phyloP scores from a whole-genome alignment of 2,113 vertebrate genomes.

The Forbesichthys agassizii region DNA sequence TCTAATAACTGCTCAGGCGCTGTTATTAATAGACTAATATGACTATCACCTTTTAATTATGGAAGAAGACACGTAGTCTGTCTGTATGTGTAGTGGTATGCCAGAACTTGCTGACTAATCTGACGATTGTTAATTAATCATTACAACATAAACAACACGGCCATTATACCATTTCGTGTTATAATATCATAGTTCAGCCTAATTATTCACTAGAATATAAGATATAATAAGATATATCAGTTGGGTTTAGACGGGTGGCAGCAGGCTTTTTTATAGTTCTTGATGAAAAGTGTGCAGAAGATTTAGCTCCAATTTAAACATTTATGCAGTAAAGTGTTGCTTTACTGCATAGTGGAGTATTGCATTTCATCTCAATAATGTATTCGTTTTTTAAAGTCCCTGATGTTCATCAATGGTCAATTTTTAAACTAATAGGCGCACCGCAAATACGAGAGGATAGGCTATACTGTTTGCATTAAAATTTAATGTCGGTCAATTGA shows the following conservation, averaged over 20 bases:
- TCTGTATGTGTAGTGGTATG: no score
- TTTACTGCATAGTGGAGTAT: conserved; percentile 3
- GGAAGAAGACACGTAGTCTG: neutral
- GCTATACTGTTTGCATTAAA: conserved; percentile 53
- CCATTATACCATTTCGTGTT: no score
- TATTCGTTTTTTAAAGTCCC: conserved; percentile 22
- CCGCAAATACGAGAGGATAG: neutral
- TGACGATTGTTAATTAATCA: no score
- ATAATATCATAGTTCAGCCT: no score
- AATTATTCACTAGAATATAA: no score
- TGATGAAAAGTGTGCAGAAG: neutral
- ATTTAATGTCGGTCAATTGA: conserved; percentile 68
- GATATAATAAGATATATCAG: no score
- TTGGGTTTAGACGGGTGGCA: no score
- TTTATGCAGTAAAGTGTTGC: neutral
- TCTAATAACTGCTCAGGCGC: neutral
- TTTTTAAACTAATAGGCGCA: conserved; percentile 17
- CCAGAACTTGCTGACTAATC: no score
- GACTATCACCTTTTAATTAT: neutral
- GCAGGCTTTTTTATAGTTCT: no score
- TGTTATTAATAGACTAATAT: neutral
- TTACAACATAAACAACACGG: no score
- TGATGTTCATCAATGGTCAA: conserved; percentile 25
- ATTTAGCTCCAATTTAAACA: conserved; percentile 2
- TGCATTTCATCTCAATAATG: conserved; percentile 48